Evolutionary conservation across 2,888 invertebrate species (phyloP), one percentile per base, ranked within the genome.

Genomic region (Acrobasis suavella): DNA sequence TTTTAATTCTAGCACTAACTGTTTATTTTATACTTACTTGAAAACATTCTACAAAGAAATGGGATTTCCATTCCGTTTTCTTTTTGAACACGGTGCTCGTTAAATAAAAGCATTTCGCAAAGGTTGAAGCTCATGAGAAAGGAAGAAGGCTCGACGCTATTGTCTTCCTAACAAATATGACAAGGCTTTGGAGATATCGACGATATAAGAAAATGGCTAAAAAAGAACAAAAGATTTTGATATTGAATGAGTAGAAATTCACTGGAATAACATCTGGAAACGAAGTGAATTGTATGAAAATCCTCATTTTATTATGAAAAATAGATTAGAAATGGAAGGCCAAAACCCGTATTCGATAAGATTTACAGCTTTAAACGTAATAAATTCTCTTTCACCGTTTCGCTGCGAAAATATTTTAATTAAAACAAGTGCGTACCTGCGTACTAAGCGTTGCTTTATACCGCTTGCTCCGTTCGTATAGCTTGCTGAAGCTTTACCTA

Each of bases 381-480:
- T 56, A 46, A 56, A 56, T 56, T 56, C 39, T 56, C 46, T 46
- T 46, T 46, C 22, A 17, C 37, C 56, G 42, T 56, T 14, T 56
- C 42, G 42, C 42, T 16, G 17, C 22, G 46, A 46, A 56, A 56
- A 56, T 55, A 55, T 55, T 56, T 46, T 56, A 56, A 56, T 56
- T 56, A 56, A 56, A 56, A 56, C 42, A 42, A 56, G 22, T 17
- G 17, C 39, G 14, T 42, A 14, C 17, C 14, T 14, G 42, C 56
- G 56, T 42, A 10, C 52, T 52, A 8, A 32, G 37, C 14, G 52
- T 32, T 8, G 51, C 14, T 52, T 52, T 12, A 56, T 14, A 14
- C 22, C 7, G 0, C 32, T 32, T 32, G 22, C 22, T 22, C 22
- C 22, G 22, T 1, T 3, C 22, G 3, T 22, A 22, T 32, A 7